A percentile compares a stretch with the other conserved stretches of the same genome.
Evolutionary conservation across 2,888 invertebrate species (phyloP).

Genomic region (Salticus scenicus): DNA sequence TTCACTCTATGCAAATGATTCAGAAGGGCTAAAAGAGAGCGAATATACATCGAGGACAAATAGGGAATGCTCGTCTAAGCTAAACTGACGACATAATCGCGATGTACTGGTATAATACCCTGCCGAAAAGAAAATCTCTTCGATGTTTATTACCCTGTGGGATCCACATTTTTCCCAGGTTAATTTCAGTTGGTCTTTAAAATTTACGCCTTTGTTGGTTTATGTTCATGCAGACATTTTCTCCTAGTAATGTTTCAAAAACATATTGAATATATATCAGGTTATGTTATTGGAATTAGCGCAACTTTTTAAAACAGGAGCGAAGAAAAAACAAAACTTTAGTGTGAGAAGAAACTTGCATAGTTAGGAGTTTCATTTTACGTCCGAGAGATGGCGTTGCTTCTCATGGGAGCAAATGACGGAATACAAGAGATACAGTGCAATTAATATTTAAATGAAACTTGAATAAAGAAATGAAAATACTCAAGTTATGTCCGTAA

Average conservation of each 20-base stretch:
- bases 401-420: not conserved
- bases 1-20: constrained; percentile 54
- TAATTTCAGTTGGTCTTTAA: constrained; percentile 31
- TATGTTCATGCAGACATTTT: not conserved
- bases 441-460: not conserved
- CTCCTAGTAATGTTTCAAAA: not conserved
- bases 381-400: constrained; percentile 35
- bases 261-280: constrained; percentile 1
- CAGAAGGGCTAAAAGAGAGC: constrained; percentile 31
- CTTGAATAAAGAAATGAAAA: not conserved
- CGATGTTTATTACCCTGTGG: constrained; percentile 36
- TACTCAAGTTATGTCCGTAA: no score
- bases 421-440: not conserved
- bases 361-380: not conserved
- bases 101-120: constrained; percentile 45
- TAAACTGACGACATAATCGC: constrained; percentile 54
- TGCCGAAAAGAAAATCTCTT: constrained; percentile 44
- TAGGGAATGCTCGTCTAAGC: constrained; percentile 47
- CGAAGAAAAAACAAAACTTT: constrained; percentile 15
- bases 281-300: not conserved
- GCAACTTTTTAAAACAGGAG: not conserved
- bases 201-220: not conserved
- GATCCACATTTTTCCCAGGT: constrained; percentile 6
- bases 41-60: constrained; percentile 44
- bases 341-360: not conserved